Conservation (phyloP, 2,888 invertebrate species). For the Acleris sparsana region DNA sequence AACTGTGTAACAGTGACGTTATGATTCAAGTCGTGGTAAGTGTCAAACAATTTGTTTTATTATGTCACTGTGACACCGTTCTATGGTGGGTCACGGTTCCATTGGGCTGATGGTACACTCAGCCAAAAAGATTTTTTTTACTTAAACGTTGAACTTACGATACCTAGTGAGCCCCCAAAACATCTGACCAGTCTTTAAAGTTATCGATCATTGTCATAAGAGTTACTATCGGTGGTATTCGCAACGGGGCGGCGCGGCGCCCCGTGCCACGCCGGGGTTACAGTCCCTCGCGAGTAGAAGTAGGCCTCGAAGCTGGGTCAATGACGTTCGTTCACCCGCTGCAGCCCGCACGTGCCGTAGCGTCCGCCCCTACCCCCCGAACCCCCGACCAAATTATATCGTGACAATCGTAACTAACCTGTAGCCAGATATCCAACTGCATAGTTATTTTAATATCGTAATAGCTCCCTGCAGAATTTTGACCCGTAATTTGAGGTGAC, state of each 20-base stretch:
- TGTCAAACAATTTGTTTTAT: no score
- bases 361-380: conserved; percentile 26
- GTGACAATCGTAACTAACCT: conserved; percentile 29
- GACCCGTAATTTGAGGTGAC: not conserved
- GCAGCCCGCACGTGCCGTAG: conserved; percentile 41
- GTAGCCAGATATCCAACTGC: conserved; percentile 4
- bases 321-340: conserved; percentile 80
- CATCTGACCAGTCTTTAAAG: no score
- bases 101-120: no score
- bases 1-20: no score
- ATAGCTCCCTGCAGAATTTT: not conserved
- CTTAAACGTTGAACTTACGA: no score
- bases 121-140: no score
- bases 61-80: no score
- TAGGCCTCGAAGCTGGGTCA: conserved; percentile 79
- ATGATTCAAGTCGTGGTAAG: no score
- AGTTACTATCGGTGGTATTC: not conserved
- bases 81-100: no score
- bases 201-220: no score
- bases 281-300: conserved; percentile 57
- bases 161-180: no score
- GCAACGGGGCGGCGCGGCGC: conserved; percentile 33
- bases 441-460: not conserved
- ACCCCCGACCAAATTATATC: conserved; percentile 31
- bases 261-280: conserved; percentile 52